A percentile compares a stretch with the other conserved stretches of the same genome.
Conservation (phyloP, 2,797 vertebrate species). For the Linurgus olivaceus region DNA sequence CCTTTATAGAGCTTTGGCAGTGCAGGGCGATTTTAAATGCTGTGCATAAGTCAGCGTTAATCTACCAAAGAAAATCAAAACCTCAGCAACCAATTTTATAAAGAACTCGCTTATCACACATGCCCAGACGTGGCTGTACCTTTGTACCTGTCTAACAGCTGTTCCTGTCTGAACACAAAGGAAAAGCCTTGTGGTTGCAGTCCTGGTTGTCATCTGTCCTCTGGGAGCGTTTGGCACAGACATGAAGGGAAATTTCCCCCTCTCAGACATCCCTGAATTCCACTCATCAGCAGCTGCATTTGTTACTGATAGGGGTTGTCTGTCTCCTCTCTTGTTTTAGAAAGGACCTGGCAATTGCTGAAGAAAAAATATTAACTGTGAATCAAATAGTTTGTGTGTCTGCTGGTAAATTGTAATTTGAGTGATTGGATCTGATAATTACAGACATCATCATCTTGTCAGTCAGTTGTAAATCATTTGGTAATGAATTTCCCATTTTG, state of each 20-base stretch:
- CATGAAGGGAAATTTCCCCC: neutral
- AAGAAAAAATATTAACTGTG: conserved; percentile 26
- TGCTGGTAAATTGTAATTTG: conserved; percentile 50
- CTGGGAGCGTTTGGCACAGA: neutral
- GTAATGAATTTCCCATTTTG: conserved; percentile 3
- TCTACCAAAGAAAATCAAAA: conserved; percentile 32
- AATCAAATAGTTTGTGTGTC: conserved; percentile 33
- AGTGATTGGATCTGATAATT: conserved; percentile 44
- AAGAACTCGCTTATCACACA: neutral
- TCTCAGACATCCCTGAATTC: neutral
- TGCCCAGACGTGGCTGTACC: neutral
- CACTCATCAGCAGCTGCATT: neutral
- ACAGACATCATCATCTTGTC: conserved; percentile 53
- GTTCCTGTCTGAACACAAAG: neutral
- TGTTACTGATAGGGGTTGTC: neutral
- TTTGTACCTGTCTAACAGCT: conserved; percentile 29
- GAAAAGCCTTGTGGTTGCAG: neutral
- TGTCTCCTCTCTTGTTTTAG: neutral
- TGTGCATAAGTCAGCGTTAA: conserved; percentile 52
- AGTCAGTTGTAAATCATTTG: conserved; percentile 40
- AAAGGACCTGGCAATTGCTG: neutral
- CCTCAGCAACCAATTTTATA: neutral
- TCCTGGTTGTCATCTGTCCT: neutral
- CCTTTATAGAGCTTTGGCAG: conserved; percentile 33
- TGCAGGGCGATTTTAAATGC: neutral